These are phyloP conservation scores for Zelleria hepariella DNA, from an alignment of 2,888 invertebrate genomes.

Conservation along the genomic window DNA sequence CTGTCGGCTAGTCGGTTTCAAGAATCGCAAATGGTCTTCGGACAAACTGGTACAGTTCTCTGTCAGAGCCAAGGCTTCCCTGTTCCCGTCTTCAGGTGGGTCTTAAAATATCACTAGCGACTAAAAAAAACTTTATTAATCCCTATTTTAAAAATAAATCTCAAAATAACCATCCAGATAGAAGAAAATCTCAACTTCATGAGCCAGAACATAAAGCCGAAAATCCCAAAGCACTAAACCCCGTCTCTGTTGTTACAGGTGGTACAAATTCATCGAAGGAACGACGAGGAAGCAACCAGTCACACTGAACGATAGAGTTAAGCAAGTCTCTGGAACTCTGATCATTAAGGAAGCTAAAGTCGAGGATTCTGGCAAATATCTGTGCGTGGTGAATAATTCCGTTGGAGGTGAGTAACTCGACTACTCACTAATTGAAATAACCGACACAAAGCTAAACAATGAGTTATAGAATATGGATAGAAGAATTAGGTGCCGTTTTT, in stretches of 20 bases:
- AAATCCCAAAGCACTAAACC: constrained; percentile 26
- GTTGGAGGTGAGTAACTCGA: constrained; percentile 78
- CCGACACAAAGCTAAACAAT: not conserved
- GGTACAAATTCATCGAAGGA: constrained; percentile 94
- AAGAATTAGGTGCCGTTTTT: no score
- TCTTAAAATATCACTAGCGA: constrained; percentile 9
- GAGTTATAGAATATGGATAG: no score
- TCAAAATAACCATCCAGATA: not conserved
- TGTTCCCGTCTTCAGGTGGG: constrained; percentile 81
- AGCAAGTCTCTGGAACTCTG: constrained; percentile 93
- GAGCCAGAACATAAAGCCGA: not conserved
- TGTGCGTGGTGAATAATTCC: constrained; percentile 95
- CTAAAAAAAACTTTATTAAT: no score
- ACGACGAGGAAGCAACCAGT: constrained; percentile 90
- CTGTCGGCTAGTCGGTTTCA: constrained; percentile 72
- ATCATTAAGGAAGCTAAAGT: constrained; percentile 93
- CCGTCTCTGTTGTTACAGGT: constrained; percentile 80
- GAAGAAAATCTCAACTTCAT: not conserved
- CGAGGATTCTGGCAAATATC: constrained; percentile 94
- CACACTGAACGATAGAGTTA: constrained; percentile 88
- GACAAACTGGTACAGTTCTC: constrained; percentile 63
- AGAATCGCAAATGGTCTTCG: constrained; percentile 48
- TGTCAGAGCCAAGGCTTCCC: constrained; percentile 84
- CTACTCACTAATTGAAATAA: not conserved
- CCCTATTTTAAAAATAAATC: no score